Percentiles rank a stretch among this genome's conserved stretches.
Evolutionary conservation across 2,888 invertebrate species (phyloP).

Genomic region (Tetranychus piercei): DNA sequence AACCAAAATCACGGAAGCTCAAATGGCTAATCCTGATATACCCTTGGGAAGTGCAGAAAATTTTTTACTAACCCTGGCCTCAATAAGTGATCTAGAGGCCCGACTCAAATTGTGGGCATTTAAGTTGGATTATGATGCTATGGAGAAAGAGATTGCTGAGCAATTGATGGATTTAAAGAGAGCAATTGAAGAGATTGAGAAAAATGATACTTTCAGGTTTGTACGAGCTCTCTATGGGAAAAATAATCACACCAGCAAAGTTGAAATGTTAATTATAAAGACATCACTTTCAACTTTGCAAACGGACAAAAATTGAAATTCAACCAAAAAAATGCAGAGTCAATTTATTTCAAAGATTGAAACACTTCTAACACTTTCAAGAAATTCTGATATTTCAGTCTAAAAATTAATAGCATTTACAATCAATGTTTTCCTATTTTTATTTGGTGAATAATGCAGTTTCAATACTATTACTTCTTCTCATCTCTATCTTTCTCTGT

Average conservation of each 20-base stretch:
- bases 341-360: too few species aligned
- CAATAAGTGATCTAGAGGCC: constrained; percentile 82
- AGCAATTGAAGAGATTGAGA: constrained; percentile 73
- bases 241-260: too few species aligned
- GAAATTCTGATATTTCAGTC: too few species aligned
- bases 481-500: too few species aligned
- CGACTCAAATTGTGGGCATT: constrained; percentile 83
- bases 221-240: neutral
- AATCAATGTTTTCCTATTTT: too few species aligned
- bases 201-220: constrained; percentile 62
- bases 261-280: neutral
- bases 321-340: neutral
- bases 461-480: too few species aligned
- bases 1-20: constrained; percentile 86
- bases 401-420: too few species aligned
- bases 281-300: neutral
- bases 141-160: constrained; percentile 93
- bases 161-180: constrained; percentile 95
- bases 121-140: constrained; percentile 90
- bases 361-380: too few species aligned
- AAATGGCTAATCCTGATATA: constrained; percentile 69
- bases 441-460: too few species aligned
- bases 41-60: constrained; percentile 92
- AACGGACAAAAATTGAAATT: neutral
- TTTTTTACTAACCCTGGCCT: constrained; percentile 84